Evolutionary conservation across 2,888 invertebrate species (phyloP), one percentile per base, ranked within the genome.

Genomic region (Steinernema scapterisci): DNA sequence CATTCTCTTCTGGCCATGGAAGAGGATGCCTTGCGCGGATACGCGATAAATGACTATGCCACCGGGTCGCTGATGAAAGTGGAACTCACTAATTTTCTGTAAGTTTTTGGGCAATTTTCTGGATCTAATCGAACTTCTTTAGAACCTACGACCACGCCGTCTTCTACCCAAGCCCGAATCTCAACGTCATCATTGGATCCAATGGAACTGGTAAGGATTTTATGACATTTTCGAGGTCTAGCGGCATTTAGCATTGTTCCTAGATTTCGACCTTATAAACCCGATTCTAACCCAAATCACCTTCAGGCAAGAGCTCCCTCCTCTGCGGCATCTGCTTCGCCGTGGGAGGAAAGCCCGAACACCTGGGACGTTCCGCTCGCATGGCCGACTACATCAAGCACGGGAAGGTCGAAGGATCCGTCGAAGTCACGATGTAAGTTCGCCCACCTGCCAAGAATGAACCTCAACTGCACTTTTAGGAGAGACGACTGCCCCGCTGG

Each of bases 281-380:
- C 38, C 38, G 38, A 38, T 38, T n/a, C 38, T 38, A 9, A 38
- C 38, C 38, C 38, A 6, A 38, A 38, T 38, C 9, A 6, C 38
- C 38, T 38, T 38, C 38, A 77, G 75, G 79, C 38, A 85, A 85
- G 75, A 83, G 82, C 44, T 80, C 83, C 5, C 80, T 85, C 45
- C 84, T 85, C 74, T 85, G 85, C 73, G 85, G 85, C 51, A 84
- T 85, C 54, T 85, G 85, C 74, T 75, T 85, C 27, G 85, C 83
- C 0, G 78, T 83, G 7, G 85, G 85, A 16, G 85, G 85, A 25
- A 78, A 73, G 71, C 84, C 85, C 3, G 82, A 81, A 63, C 54
- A 80, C 23, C 74, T 83, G 45, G 85, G 85, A n/a, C 78, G 85
- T 25, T 84, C 84, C 9, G 83, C 83, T 38, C 77, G 78, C 19